Percentiles rank a stretch among this genome's conserved stretches.
Evolutionary conservation across 2,113 vertebrate genomes (phyloP).

Genomic region (Coturnix japonica): DNA sequence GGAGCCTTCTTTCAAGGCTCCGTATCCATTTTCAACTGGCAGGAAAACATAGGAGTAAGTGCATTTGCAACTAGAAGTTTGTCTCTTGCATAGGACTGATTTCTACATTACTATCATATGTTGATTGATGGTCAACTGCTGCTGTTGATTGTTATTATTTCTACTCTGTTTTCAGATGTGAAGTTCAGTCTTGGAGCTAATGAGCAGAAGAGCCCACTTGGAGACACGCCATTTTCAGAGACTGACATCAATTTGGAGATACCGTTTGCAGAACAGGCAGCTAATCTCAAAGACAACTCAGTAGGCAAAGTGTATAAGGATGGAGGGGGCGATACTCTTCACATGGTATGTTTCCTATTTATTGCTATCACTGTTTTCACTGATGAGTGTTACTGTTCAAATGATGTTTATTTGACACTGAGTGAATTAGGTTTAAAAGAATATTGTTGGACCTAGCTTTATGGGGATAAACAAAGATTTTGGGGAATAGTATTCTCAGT

Average conservation of each 20-base stretch:
- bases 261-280: constrained; percentile 93
- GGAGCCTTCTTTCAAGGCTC: not conserved
- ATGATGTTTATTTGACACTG: not conserved
- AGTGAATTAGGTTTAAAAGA: not conserved
- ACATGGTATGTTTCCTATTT: constrained; percentile 77
- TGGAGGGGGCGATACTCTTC: constrained; percentile 78
- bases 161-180: constrained; percentile 18
- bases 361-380: not conserved
- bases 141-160: not conserved
- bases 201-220: constrained; percentile 8
- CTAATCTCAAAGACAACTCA: constrained; percentile 81
- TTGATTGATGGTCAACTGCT: not conserved
- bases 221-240: constrained; percentile 69
- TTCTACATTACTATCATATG: not conserved
- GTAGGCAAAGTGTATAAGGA: constrained; percentile 65
- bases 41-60: not conserved
- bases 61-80: not conserved
- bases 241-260: constrained; percentile 92
- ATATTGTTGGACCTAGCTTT: rapidly evolving
- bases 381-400: not conserved
- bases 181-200: constrained; percentile 22
- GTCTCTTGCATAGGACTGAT: not conserved
- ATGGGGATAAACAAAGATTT: not conserved
- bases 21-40: not conserved
- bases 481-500: not conserved